These are phyloP conservation scores for Ornithorhynchus anatinus DNA, from an alignment of 2,113 vertebrate genomes.

Conservation along the genomic window DNA sequence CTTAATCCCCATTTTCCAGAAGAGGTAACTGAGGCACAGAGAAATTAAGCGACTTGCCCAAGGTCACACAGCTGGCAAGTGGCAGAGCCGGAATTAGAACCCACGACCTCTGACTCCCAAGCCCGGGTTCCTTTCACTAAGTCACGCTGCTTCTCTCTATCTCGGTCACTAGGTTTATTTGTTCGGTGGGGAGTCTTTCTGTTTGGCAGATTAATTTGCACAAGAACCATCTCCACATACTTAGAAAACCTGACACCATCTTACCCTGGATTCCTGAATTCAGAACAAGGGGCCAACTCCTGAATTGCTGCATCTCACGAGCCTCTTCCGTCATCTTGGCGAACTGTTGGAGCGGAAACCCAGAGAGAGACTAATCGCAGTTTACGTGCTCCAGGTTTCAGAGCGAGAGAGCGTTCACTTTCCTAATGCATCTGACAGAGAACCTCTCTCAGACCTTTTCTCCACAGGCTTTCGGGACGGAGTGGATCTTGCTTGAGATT, in stretches of 20 bases:
- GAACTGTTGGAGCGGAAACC: constrained; percentile 43
- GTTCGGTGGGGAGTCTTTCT: not conserved
- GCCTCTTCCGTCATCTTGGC: constrained; percentile 23
- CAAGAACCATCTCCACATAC: constrained; percentile 33
- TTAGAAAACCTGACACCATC: constrained; percentile 25
- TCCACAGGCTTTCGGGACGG: constrained; percentile 72
- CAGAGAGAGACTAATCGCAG: constrained; percentile 66
- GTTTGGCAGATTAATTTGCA: constrained; percentile 47
- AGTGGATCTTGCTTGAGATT: constrained; percentile 72
- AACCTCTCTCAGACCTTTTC: constrained; percentile 75
- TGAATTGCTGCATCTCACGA: constrained; percentile 8
- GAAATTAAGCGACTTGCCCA: too few relatives aligned
- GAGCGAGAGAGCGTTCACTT: constrained; percentile 68
- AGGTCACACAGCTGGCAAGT: too few relatives aligned
- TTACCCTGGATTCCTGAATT: constrained; percentile 18
- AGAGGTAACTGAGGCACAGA: too few relatives aligned
- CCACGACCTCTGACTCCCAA: too few relatives aligned
- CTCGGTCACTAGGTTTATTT: constrained; percentile 10
- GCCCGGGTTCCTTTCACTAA: too few relatives aligned
- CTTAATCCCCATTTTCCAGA: too few relatives aligned
- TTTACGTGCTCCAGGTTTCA: constrained; percentile 74
- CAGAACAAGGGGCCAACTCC: constrained; percentile 26
- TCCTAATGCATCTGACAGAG: constrained; percentile 70
- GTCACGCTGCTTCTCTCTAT: constrained; percentile 27
- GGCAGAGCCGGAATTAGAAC: too few relatives aligned